These are phyloP conservation scores for Phyllopteryx taeniolatus DNA, from an alignment of 2,113 vertebrate genomes.

Conservation along the genomic window DNA sequence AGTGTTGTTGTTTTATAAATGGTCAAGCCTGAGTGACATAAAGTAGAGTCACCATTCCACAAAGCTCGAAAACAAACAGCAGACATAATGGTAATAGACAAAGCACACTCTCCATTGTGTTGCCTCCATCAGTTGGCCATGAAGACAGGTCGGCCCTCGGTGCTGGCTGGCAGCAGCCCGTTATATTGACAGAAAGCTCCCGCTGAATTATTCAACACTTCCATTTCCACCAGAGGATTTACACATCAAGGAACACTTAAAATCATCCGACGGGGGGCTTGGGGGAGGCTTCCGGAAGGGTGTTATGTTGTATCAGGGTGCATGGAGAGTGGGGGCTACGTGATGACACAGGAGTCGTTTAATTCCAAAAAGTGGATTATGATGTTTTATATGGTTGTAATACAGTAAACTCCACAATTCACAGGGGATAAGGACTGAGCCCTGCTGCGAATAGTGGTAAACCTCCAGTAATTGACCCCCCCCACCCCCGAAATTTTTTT, in stretches of 20 bases:
- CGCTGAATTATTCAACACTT: conserved; percentile 51
- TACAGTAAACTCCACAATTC: neutral
- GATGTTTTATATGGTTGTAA: conserved; percentile 26
- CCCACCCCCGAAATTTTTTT: too few relatives aligned
- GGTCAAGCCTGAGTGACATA: neutral
- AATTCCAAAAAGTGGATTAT: conserved; percentile 47
- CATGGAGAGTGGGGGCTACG: conserved; percentile 14
- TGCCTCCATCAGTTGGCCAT: conserved; percentile 45
- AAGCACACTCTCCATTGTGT: conserved; percentile 9
- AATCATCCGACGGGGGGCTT: conserved; percentile 19
- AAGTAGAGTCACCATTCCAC: neutral
- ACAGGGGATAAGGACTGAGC: neutral
- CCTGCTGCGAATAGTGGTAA: neutral
- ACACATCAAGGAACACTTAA: conserved; percentile 48
- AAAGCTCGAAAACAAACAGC: neutral
- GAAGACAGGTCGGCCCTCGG: conserved; percentile 30
- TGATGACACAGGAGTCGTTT: conserved; percentile 39
- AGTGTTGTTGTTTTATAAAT: neutral
- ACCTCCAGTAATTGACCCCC: too few relatives aligned
- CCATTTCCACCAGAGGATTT: conserved; percentile 38
- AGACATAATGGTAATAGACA: neutral
- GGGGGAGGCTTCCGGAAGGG: conserved; percentile 12
- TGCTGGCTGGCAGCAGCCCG: conserved; percentile 18
- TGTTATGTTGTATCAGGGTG: conserved; percentile 18
- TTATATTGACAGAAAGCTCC: conserved; percentile 29